Evolutionary conservation across 2,797 vertebrate genomes (phyloP).

Genomic region (Cossypha heuglini): DNA sequence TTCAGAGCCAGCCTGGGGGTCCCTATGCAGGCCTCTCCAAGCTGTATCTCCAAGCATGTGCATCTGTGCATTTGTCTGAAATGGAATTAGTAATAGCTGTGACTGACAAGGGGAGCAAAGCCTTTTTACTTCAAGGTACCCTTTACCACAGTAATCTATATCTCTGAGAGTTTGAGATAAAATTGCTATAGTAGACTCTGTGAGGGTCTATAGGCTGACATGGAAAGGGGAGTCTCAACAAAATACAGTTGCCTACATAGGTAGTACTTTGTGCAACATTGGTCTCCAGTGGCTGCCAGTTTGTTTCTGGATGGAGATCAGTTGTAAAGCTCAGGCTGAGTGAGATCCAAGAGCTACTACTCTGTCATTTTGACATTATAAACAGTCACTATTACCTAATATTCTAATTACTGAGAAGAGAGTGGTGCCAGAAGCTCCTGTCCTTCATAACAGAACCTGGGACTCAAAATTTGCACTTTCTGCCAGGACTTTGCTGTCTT

Average conservation of each 20-base stretch:
- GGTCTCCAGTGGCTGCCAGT: background rate
- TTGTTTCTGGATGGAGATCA: background rate
- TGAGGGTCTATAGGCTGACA: background rate
- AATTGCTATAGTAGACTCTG: background rate
- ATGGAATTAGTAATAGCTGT: background rate
- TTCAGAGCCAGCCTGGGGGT: background rate
- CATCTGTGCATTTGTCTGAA: background rate
- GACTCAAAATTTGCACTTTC: conserved; percentile 1
- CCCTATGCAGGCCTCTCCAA: background rate
- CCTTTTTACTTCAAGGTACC: background rate
- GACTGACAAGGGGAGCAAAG: background rate
- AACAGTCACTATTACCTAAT: background rate
- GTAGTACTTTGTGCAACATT: background rate
- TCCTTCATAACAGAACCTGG: background rate
- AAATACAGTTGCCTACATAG: background rate
- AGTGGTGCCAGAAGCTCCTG: background rate
- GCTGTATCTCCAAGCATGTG: background rate
- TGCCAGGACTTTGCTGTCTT: background rate
- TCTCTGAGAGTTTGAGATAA: background rate
- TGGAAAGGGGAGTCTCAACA: background rate
- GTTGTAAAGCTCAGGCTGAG: background rate
- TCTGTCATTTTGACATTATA: background rate
- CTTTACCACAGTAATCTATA: background rate
- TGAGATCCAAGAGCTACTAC: background rate
- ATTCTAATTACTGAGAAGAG: background rate